These are phyloP conservation scores for Oxytorus armatus DNA, from an alignment of 2,888 invertebrate genomes.

Conservation along the genomic window DNA sequence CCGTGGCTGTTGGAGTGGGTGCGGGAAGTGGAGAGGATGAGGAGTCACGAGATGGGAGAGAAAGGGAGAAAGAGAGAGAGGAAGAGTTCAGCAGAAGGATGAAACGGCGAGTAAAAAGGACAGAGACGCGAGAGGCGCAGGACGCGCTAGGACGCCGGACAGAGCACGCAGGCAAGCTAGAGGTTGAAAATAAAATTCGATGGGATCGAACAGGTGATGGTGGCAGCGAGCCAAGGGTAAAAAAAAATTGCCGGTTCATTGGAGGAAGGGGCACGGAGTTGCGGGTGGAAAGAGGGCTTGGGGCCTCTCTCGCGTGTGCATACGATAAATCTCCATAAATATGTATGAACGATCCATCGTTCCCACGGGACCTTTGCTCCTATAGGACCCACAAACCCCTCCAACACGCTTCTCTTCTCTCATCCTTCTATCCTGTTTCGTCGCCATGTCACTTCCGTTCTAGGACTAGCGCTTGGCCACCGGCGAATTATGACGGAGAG, in stretches of 20 bases:
- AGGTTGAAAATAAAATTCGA: constrained; percentile 78
- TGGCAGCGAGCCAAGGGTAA: constrained; percentile 76
- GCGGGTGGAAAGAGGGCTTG: constrained; percentile 61
- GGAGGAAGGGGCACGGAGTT: constrained; percentile 45
- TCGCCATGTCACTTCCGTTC: constrained; percentile 15
- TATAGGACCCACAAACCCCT: constrained; percentile 47
- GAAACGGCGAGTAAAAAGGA: constrained; percentile 24
- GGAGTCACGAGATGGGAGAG: not conserved
- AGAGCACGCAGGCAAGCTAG: constrained; percentile 59
- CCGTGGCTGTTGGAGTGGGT: constrained; percentile 30
- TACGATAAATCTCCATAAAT: constrained; percentile 79
- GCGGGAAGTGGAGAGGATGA: not conserved
- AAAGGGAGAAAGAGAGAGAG: too few relatives aligned
- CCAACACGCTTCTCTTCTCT: constrained; percentile 28
- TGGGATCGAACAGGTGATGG: constrained; percentile 78
- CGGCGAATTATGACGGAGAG: constrained; percentile 19
- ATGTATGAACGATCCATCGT: constrained; percentile 76
- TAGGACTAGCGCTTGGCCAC: constrained; percentile 1
- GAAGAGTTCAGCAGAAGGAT: constrained; percentile 7
- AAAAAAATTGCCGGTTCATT: constrained; percentile 55
- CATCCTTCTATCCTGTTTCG: constrained; percentile 12
- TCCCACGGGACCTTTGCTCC: constrained; percentile 70
- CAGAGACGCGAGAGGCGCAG: constrained; percentile 30
- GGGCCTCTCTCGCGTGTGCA: constrained; percentile 73
- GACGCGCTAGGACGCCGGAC: constrained; percentile 15